Conservation (phyloP, 2,797 vertebrate species). For the Danio albolineatus region DNA sequence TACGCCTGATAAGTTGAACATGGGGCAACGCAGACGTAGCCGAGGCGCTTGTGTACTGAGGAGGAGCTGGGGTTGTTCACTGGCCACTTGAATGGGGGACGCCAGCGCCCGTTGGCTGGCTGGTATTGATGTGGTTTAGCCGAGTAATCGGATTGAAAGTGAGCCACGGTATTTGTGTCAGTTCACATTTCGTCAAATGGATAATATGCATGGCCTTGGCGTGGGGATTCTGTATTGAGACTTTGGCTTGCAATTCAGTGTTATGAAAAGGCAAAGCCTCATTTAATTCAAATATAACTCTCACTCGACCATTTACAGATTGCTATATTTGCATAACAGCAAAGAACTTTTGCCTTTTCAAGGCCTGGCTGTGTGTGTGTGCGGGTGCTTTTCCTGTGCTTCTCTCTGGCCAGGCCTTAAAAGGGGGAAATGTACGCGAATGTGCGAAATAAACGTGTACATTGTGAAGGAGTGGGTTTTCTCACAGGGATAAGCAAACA, state of each 20-base stretch:
- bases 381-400: conserved; percentile 55
- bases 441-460: conserved; percentile 78
- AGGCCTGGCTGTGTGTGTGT: conserved; percentile 48
- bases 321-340: conserved; percentile 98
- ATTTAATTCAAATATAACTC: conserved; percentile 98
- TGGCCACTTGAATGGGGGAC: conserved; percentile 88
- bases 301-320: conserved; percentile 83
- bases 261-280: conserved; percentile 86
- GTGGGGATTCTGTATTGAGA: conserved; percentile 84
- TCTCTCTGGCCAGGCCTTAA: conserved; percentile 68
- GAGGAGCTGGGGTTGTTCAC: conserved; percentile 84
- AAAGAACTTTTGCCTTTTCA: conserved; percentile 85
- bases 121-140: conserved; percentile 95
- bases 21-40: conserved; percentile 82
- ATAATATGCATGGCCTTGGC: conserved; percentile 93
- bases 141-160: conserved; percentile 97
- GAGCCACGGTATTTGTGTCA: conserved; percentile 97
- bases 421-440: conserved; percentile 74
- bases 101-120: conserved; percentile 88
- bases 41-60: conserved; percentile 87
- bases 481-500: conserved; percentile 80
- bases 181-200: conserved; percentile 97
- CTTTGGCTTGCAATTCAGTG: conserved; percentile 84
- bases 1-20: conserved; percentile 87
- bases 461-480: conserved; percentile 74